Evolutionary conservation across 2,797 vertebrate genomes (phyloP).

Genomic region (Neopelma chrysocephalum): DNA sequence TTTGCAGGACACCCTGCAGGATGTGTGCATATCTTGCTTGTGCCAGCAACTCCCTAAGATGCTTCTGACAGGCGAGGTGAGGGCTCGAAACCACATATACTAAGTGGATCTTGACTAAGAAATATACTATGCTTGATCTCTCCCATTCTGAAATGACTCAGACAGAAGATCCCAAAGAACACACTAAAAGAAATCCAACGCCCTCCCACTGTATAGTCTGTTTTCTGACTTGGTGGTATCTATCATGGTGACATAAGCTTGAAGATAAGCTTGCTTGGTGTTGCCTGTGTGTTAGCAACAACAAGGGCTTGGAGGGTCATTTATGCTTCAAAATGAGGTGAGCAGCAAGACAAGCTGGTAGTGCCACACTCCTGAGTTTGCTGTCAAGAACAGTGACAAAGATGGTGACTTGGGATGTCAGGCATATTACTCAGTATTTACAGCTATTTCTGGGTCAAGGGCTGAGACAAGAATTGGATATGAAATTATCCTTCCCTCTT

Average conservation of each 20-base stretch:
- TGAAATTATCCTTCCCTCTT: slow-evolving; percentile 1
- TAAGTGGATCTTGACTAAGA: background rate
- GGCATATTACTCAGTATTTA: background rate
- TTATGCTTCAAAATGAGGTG: background rate
- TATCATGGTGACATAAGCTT: background rate
- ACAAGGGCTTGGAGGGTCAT: background rate
- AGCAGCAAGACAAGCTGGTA: background rate
- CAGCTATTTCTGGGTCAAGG: slow-evolving; percentile 20
- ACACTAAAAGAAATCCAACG: background rate
- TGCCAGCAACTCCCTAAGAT: background rate
- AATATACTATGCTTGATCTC: background rate
- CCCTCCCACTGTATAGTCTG: background rate
- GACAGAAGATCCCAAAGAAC: background rate
- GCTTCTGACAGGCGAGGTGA: background rate
- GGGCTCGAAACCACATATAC: background rate
- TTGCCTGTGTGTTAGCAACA: background rate
- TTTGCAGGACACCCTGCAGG: background rate
- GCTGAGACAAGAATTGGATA: background rate
- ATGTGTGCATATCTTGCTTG: background rate
- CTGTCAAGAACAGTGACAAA: slow-evolving; percentile 6
- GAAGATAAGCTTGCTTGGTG: background rate
- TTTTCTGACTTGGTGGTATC: background rate
- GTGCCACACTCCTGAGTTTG: background rate
- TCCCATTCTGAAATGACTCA: background rate
- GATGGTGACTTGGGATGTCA: background rate